A percentile compares a stretch with the other conserved stretches of the same genome.
These are phyloP conservation scores for Rhinichthys osculus DNA, from an alignment of 2,797 vertebrate genomes.

Conservation along the genomic window DNA sequence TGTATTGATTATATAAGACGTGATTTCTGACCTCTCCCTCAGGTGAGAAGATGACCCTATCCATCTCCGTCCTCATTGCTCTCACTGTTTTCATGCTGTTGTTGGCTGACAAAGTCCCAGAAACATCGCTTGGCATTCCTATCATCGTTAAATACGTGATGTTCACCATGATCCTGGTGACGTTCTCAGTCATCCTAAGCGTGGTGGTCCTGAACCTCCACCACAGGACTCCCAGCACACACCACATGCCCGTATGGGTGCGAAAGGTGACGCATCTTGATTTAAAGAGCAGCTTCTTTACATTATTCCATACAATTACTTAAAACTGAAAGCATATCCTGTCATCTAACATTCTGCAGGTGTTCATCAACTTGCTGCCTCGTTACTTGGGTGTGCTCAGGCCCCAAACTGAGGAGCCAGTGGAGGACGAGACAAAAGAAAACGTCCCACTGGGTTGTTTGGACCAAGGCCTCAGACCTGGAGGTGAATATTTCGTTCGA, in stretches of 20 bases:
- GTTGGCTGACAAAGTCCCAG: constrained; percentile 83
- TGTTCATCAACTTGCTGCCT: constrained; percentile 87
- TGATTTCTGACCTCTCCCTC: not conserved
- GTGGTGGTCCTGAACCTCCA: constrained; percentile 84
- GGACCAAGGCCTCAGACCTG: constrained; percentile 70
- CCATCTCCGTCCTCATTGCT: constrained; percentile 83
- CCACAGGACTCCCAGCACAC: constrained; percentile 79
- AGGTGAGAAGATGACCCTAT: constrained; percentile 87
- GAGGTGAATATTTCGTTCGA: constrained; percentile 88
- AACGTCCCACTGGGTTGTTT: constrained; percentile 59
- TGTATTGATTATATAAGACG: not conserved
- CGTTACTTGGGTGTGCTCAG: constrained; percentile 85
- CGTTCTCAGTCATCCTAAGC: constrained; percentile 83
- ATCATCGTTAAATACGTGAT: constrained; percentile 86
- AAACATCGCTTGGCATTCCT: constrained; percentile 82
- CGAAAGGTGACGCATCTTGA: constrained; percentile 71
- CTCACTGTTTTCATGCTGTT: constrained; percentile 85
- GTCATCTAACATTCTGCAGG: constrained; percentile 66
- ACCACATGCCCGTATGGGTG: constrained; percentile 82
- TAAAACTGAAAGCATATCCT: not conserved
- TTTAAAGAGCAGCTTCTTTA: not conserved
- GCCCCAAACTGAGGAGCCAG: constrained; percentile 77
- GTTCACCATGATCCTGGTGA: constrained; percentile 83
- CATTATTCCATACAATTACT: not conserved
- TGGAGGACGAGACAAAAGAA: constrained; percentile 65